Conservation (phyloP, 2,797 vertebrate genomes). For the Helostoma temminkii region DNA sequence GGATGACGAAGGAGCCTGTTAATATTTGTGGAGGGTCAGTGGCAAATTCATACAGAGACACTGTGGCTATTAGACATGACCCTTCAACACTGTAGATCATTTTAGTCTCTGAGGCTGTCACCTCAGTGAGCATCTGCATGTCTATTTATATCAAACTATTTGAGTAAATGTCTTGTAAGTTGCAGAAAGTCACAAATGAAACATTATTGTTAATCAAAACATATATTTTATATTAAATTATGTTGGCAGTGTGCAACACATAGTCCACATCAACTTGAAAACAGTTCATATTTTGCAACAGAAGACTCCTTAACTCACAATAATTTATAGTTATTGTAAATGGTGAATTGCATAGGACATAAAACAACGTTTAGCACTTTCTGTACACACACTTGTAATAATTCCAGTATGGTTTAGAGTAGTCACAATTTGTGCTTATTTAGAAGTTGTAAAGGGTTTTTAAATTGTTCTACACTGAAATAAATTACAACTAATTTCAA, state of each 20-base stretch:
- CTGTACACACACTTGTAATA: not conserved
- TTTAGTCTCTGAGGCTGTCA: slow-evolving; percentile 39
- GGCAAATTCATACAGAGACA: slow-evolving; percentile 72
- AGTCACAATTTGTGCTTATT: slow-evolving; percentile 6
- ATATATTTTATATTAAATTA: slow-evolving; percentile 37
- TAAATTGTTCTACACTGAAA: slow-evolving; percentile 1
- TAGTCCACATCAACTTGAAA: slow-evolving; percentile 32
- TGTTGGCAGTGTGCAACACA: slow-evolving; percentile 35
- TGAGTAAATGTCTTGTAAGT: not conserved
- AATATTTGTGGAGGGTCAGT: slow-evolving; percentile 64
- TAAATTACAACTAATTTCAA: slow-evolving; percentile 33
- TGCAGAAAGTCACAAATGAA: not conserved
- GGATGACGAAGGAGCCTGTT: slow-evolving; percentile 46
- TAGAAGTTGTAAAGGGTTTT: slow-evolving; percentile 17
- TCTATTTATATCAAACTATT: slow-evolving; percentile 40
- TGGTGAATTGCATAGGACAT: slow-evolving; percentile 65
- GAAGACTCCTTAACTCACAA: slow-evolving; percentile 8
- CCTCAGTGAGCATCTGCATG: slow-evolving; percentile 1
- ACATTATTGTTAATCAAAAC: slow-evolving; percentile 42
- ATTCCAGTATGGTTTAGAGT: not conserved
- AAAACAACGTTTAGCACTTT: slow-evolving; percentile 15
- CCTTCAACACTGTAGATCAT: slow-evolving; percentile 68
- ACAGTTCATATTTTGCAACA: slow-evolving; percentile 5
- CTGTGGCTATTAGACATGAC: slow-evolving; percentile 56
- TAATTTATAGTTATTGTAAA: slow-evolving; percentile 20